phyloP scores from a whole-genome alignment of 2,797 vertebrate species.

The Cheirogaleus major region DNA sequence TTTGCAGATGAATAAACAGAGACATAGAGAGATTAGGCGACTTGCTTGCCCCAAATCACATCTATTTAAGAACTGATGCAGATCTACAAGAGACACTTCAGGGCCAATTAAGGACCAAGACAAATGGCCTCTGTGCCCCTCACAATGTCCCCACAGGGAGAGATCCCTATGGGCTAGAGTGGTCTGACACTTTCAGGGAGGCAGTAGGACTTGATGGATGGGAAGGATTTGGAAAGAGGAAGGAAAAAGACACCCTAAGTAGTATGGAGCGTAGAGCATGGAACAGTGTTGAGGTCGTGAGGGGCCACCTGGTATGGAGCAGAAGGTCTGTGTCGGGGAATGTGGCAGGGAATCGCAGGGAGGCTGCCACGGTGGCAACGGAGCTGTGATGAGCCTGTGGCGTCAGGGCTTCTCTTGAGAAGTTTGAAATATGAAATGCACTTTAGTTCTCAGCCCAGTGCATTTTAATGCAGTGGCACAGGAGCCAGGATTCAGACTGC shows the following conservation, averaged over 20 bases:
- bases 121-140: not conserved
- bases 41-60: not conserved
- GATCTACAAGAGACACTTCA: not conserved
- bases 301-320: accelerated
- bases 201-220: not conserved
- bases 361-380: not conserved
- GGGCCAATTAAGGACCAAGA: not conserved
- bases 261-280: no score
- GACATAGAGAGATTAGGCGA: not conserved
- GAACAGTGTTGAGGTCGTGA: accelerated
- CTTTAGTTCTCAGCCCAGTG: slow-evolving; percentile 32
- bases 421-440: slow-evolving; percentile 55
- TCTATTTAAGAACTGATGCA: not conserved
- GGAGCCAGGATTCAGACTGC: slow-evolving; percentile 72
- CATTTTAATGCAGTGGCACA: slow-evolving; percentile 30
- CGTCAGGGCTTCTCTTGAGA: slow-evolving; percentile 52
- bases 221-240: not conserved
- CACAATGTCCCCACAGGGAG: not conserved
- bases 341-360: not conserved
- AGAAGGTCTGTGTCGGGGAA: not conserved
- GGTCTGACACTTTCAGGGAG: not conserved
- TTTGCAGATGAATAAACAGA: slow-evolving; percentile 34
- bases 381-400: not conserved
- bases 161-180: not conserved
- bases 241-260: not conserved